Conservation (phyloP, 2,888 invertebrate species). For the Lomographa bimaculata region DNA sequence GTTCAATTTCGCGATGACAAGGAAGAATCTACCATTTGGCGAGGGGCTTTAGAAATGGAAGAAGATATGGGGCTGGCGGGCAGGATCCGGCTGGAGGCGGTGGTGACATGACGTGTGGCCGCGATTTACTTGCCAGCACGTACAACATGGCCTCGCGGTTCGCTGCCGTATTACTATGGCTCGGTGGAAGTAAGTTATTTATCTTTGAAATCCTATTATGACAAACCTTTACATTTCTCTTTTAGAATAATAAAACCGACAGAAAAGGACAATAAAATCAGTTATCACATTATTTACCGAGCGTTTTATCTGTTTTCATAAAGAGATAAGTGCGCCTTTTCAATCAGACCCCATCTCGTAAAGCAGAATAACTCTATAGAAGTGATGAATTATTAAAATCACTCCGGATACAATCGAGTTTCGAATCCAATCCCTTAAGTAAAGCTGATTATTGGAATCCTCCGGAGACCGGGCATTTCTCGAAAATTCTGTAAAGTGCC, state of each 20-base stretch:
- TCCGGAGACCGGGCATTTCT: conserved; percentile 57
- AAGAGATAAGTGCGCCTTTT: conserved; percentile 41
- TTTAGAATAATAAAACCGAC: background rate
- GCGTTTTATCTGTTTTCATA: conserved; percentile 21
- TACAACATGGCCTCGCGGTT: conserved; percentile 69
- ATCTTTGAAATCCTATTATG: no score
- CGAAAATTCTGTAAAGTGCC: conserved; percentile 74
- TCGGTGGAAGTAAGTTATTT: conserved; percentile 71
- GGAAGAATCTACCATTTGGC: conserved; percentile 47
- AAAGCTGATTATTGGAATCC: conserved; percentile 79
- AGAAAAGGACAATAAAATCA: conserved; percentile 3
- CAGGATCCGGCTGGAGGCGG: conserved; percentile 50
- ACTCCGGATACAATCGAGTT: conserved; percentile 75
- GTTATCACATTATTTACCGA: conserved; percentile 22
- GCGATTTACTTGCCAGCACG: conserved; percentile 33
- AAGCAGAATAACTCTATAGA: conserved; percentile 55
- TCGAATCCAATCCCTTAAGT: conserved; percentile 80
- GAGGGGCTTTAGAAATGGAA: conserved; percentile 60
- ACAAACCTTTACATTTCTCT: no score
- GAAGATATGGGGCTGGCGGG: conserved; percentile 48
- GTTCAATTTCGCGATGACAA: conserved; percentile 49
- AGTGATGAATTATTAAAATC: conserved; percentile 81
- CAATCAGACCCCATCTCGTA: conserved; percentile 52
- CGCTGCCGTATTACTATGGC: conserved; percentile 70
- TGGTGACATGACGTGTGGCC: conserved; percentile 64